These are phyloP conservation scores for Cataglyphis hispanica DNA, from an alignment of 1,140 invertebrate species.

Conservation along the genomic window DNA sequence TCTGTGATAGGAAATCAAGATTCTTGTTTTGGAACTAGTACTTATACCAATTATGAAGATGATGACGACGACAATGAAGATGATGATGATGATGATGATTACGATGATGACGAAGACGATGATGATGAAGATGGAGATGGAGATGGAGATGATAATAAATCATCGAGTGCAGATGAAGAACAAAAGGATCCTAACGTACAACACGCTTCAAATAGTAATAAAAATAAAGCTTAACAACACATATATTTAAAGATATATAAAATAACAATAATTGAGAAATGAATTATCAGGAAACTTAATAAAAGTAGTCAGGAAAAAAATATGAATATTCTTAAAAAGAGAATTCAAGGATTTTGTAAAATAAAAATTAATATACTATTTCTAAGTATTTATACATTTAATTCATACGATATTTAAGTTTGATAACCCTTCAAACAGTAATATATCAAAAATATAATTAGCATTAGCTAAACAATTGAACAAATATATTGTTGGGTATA, in stretches of 20 bases:
- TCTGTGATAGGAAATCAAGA: slow-evolving; percentile 73
- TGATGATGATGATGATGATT: slow-evolving; percentile 86
- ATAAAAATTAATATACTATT: slow-evolving; percentile 5
- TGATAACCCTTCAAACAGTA: neutral
- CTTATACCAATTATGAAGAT: slow-evolving; percentile 87
- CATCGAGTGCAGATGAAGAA: slow-evolving; percentile 57
- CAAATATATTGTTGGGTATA: neutral
- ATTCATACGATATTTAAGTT: slow-evolving; percentile 29
- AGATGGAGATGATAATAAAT: slow-evolving; percentile 82
- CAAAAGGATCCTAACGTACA: slow-evolving; percentile 43
- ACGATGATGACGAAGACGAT: slow-evolving; percentile 87
- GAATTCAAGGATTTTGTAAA: slow-evolving; percentile 31
- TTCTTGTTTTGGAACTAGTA: slow-evolving; percentile 84
- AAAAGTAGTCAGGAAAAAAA: neutral
- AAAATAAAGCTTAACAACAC: slow-evolving; percentile 47
- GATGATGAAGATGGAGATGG: slow-evolving; percentile 84
- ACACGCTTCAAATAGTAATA: slow-evolving; percentile 18
- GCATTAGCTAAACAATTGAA: neutral
- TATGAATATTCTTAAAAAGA: neutral
- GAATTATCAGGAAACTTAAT: neutral
- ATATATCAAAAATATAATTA: slow-evolving; percentile 5
- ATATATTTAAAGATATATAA: slow-evolving; percentile 5
- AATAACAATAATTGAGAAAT: slow-evolving; percentile 46
- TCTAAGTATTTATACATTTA: slow-evolving; percentile 14
- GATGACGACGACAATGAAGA: slow-evolving; percentile 87